Conservation (phyloP, 2,888 invertebrate species). For the Colletes collaris region DNA sequence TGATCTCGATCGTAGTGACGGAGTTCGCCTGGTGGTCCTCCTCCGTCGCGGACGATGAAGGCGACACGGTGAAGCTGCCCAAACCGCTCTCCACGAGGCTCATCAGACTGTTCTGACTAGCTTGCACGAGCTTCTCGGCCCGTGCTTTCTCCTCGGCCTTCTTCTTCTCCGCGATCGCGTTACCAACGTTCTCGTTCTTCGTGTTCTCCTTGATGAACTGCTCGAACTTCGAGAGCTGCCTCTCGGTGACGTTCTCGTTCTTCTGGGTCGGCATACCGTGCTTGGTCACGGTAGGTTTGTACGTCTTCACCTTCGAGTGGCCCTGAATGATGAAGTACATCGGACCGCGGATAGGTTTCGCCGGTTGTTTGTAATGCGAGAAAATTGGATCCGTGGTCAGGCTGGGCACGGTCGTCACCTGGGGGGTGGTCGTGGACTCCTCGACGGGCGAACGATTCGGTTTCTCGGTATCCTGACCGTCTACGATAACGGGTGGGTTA, state of each 20-base stretch:
- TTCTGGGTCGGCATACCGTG: slow-evolving; percentile 65
- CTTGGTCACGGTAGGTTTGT: slow-evolving; percentile 85
- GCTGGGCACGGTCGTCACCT: slow-evolving; percentile 84
- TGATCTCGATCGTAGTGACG: slow-evolving; percentile 70
- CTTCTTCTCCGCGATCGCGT: slow-evolving; percentile 40
- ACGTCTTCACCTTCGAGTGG: slow-evolving; percentile 93
- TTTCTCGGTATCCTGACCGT: neutral
- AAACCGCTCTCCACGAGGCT: slow-evolving; percentile 75
- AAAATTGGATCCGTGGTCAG: slow-evolving; percentile 86
- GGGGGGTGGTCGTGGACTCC: slow-evolving; percentile 74
- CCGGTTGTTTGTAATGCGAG: slow-evolving; percentile 86
- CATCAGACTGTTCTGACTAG: slow-evolving; percentile 66
- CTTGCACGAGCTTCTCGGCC: slow-evolving; percentile 55
- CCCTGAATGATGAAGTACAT: slow-evolving; percentile 93
- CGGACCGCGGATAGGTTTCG: slow-evolving; percentile 86
- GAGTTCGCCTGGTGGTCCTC: slow-evolving; percentile 65
- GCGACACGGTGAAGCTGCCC: slow-evolving; percentile 70
- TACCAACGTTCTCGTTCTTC: slow-evolving; percentile 42
- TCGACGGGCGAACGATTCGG: slow-evolving; percentile 67
- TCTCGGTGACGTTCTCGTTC: slow-evolving; percentile 66
- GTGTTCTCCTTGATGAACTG: slow-evolving; percentile 73
- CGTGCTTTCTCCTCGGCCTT: slow-evolving; percentile 60
- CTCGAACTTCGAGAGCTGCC: slow-evolving; percentile 72
- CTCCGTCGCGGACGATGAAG: slow-evolving; percentile 57
- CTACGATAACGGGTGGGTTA: slow-evolving; percentile 12